A percentile compares a stretch with the other conserved stretches of the same genome.
Conservation (phyloP, 1,140 invertebrate genomes). For the Heterodera schachtii region DNA sequence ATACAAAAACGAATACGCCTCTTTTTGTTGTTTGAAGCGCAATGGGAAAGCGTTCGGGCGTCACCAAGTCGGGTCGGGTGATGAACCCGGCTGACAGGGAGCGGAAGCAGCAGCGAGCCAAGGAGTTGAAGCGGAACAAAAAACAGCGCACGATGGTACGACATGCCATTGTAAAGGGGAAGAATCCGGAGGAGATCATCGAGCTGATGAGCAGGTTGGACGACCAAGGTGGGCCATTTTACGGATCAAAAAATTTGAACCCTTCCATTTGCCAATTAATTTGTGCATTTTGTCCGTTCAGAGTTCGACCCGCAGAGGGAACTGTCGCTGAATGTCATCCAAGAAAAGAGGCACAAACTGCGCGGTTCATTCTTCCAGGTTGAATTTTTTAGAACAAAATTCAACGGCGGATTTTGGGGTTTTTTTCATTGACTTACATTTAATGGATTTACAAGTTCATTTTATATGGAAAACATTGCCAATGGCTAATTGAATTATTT, state of each 20-base stretch:
- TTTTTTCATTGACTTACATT: too few relatives aligned
- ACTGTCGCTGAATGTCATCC: slow-evolving; percentile 50
- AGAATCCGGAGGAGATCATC: slow-evolving; percentile 68
- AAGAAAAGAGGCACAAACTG: slow-evolving; percentile 49
- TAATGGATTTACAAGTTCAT: too few relatives aligned
- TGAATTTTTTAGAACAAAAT: not conserved
- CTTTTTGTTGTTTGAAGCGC: too few relatives aligned
- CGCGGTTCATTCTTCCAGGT: slow-evolving; percentile 45
- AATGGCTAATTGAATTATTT: too few relatives aligned
- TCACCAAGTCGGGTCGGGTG: slow-evolving; percentile 36
- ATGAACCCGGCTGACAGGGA: slow-evolving; percentile 71
- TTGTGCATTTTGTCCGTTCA: slow-evolving; percentile 30
- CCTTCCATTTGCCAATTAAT: not conserved
- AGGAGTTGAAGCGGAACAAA: slow-evolving; percentile 67
- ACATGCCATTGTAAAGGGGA: slow-evolving; percentile 69
- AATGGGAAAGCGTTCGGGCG: slow-evolving; percentile 36
- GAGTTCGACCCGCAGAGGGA: slow-evolving; percentile 50
- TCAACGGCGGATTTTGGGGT: too few relatives aligned
- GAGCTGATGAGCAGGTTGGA: slow-evolving; percentile 69
- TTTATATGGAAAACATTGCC: too few relatives aligned
- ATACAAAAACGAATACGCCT: too few relatives aligned
- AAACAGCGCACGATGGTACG: slow-evolving; percentile 69
- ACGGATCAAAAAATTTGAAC: not conserved
- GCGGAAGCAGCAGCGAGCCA: slow-evolving; percentile 63
- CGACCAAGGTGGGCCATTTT: slow-evolving; percentile 65